Evolutionary conservation across 2,797 vertebrate genomes (phyloP).

Genomic region (Argya squamiceps): DNA sequence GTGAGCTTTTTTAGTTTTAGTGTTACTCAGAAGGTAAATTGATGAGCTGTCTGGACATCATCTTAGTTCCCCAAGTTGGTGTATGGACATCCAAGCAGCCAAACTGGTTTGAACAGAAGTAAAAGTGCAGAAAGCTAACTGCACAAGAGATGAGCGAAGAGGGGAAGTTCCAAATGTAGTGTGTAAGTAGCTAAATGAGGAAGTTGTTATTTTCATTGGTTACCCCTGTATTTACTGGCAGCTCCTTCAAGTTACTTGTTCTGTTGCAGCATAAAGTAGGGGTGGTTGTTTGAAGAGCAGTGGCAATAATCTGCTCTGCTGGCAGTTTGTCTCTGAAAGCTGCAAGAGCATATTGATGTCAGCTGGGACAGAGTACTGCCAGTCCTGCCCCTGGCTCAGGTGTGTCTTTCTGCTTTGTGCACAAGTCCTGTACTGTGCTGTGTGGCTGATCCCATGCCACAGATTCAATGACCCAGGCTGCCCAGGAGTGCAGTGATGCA

Average conservation of each 20-base stretch:
- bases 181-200: neutral
- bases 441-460: neutral
- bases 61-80: neutral
- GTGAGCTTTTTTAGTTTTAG: neutral
- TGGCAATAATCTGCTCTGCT: neutral
- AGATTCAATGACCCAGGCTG: neutral
- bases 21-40: neutral
- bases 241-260: neutral
- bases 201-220: neutral
- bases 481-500: neutral
- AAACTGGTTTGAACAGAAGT: neutral
- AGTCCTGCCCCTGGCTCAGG: neutral
- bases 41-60: neutral
- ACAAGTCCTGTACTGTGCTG: rapidly evolving
- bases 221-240: neutral
- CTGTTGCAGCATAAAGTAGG: neutral
- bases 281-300: neutral
- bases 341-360: rapidly evolving
- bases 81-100: neutral
- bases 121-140: neutral
- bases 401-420: neutral
- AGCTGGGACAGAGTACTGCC: neutral
- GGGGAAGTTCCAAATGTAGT: neutral
- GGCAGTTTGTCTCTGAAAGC: neutral
- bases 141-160: neutral